Conservation (phyloP, 2,113 vertebrate genomes). For the Chionomys nivalis region DNA sequence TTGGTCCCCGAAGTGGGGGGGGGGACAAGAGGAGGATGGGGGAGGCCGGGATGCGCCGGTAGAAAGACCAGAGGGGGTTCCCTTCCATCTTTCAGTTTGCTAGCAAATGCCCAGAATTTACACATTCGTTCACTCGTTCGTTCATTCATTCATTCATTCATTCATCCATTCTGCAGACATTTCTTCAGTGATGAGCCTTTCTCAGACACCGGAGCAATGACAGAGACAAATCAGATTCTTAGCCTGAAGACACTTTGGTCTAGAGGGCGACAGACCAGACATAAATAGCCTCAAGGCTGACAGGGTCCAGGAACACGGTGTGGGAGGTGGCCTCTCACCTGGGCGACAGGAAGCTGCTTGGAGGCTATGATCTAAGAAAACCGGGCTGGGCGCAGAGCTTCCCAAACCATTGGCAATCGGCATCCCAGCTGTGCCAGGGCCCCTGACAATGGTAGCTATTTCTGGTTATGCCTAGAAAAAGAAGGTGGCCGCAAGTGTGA, state of each 20-base stretch:
- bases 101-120: background rate
- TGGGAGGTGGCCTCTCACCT: background rate
- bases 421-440: background rate
- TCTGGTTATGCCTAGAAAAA: slow-evolving; percentile 52
- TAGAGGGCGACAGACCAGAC: background rate
- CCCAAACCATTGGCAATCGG: background rate
- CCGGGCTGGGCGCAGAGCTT: background rate
- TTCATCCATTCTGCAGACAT: background rate
- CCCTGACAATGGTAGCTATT: slow-evolving; percentile 31
- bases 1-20: background rate
- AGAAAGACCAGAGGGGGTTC: background rate
- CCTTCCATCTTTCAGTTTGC: background rate
- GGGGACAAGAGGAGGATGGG: too few relatives aligned
- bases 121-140: background rate
- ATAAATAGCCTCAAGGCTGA: background rate
- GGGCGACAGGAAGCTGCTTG: background rate
- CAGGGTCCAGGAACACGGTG: background rate
- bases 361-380: background rate
- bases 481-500: slow-evolving; percentile 47
- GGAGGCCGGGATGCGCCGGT: too few relatives aligned
- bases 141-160: background rate
- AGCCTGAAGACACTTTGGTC: background rate
- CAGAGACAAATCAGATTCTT: slow-evolving; percentile 29
- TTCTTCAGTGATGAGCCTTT: background rate
- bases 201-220: background rate